Conservation (phyloP, 2,113 vertebrate genomes). For the Gorsachius goisagi region DNA sequence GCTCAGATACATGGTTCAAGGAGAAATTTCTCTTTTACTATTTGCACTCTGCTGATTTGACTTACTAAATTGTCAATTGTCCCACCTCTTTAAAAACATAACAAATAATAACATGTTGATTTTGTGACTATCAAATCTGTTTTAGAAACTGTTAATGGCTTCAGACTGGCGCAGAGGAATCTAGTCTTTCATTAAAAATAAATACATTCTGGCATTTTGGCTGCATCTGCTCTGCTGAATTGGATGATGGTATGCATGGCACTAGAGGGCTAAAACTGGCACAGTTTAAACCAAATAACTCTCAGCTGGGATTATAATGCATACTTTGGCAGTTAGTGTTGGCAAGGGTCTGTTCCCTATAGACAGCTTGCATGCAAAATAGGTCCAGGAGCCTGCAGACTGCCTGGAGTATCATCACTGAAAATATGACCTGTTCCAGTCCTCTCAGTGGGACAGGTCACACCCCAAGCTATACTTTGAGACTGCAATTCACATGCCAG, state of each 20-base stretch:
- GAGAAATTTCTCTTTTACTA: background rate
- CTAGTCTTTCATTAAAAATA: background rate
- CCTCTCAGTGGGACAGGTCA: background rate
- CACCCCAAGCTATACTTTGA: background rate
- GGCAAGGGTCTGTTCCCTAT: background rate
- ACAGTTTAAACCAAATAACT: background rate
- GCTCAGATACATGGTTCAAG: background rate
- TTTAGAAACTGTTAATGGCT: background rate
- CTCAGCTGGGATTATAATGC: background rate
- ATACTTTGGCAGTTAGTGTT: background rate
- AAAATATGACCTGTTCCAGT: fast-evolving
- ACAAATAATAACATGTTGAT: background rate
- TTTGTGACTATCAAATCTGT: background rate
- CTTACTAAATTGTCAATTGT: background rate
- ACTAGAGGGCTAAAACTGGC: background rate
- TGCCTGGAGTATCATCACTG: background rate
- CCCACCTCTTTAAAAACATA: background rate
- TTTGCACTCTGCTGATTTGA: background rate
- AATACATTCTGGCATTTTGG: background rate
- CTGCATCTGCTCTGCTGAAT: background rate
- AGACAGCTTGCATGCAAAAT: background rate
- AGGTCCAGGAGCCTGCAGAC: background rate
- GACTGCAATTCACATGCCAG: background rate
- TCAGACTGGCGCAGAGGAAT: background rate
- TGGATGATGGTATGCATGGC: background rate